Conservation (phyloP, 1,140 invertebrate genomes). For the Aphidius gifuensis region DNA sequence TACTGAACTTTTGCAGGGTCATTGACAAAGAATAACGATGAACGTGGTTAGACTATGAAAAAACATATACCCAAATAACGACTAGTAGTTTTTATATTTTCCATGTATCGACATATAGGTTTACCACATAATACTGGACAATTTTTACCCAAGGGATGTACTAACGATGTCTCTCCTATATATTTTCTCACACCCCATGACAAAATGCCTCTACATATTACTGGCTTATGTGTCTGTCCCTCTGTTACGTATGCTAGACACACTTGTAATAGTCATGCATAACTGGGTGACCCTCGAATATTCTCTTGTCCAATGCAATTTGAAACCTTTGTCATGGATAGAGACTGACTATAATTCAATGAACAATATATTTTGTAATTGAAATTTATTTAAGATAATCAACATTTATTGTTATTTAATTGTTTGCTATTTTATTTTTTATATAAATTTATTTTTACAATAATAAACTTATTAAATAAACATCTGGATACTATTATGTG, state of each 20-base stretch:
- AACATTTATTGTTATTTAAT: background rate
- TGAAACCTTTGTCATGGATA: slow-evolving; percentile 23
- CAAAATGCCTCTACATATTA: too few species aligned
- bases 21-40: slow-evolving; percentile 23
- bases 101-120: too few species aligned
- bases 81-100: too few species aligned
- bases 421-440: too few species aligned
- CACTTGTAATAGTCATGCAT: slow-evolving; percentile 25
- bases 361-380: too few species aligned
- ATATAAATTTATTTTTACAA: too few species aligned
- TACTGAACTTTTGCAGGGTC: slow-evolving; percentile 22
- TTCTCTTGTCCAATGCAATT: slow-evolving; percentile 19
- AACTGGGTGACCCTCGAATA: background rate
- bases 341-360: background rate
- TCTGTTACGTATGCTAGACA: slow-evolving; percentile 3
- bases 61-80: background rate
- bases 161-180: slow-evolving; percentile 12
- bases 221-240: background rate
- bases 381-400: slow-evolving; percentile 7
- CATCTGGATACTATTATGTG: too few species aligned
- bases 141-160: slow-evolving; percentile 21
- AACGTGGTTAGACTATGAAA: slow-evolving; percentile 19
- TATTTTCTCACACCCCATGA: background rate
- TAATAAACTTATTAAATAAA: too few species aligned
- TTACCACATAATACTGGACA: background rate